These are phyloP conservation scores for Triops longicaudatus DNA, from an alignment of 1,140 invertebrate species.

Conservation along the genomic window DNA sequence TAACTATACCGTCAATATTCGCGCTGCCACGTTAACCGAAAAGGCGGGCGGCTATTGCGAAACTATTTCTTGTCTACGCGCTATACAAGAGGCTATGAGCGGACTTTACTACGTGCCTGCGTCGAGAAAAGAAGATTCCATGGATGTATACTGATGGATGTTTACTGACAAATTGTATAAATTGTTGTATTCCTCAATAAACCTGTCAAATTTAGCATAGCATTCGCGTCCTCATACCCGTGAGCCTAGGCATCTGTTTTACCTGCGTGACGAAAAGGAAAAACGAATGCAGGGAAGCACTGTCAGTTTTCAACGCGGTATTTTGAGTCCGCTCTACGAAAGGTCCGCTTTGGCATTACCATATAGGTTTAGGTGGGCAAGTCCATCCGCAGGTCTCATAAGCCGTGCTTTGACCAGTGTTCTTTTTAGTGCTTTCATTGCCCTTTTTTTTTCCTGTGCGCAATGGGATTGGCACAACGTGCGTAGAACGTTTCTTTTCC, in stretches of 20 bases:
- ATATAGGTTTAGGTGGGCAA: no score
- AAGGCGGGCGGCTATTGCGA: constrained; percentile 79
- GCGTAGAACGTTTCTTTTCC: neutral
- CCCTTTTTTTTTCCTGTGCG: neutral
- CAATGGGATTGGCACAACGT: neutral
- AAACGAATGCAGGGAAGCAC: no score
- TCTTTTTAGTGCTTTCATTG: no score
- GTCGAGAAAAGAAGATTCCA: constrained; percentile 1
- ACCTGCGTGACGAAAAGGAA: no score
- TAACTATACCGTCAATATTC: constrained; percentile 65
- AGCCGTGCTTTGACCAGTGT: no score
- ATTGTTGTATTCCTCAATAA: neutral
- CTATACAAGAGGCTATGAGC: constrained; percentile 79
- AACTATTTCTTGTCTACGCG: constrained; percentile 71
- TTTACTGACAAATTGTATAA: neutral
- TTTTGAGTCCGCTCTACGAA: no score
- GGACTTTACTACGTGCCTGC: constrained; percentile 36
- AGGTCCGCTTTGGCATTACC: no score
- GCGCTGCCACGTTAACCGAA: constrained; percentile 59
- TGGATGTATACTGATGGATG: neutral
- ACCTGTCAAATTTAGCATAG: no score
- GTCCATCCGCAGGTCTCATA: no score
- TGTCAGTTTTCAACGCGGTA: no score
- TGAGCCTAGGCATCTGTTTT: no score
- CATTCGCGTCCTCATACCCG: no score